Base-by-base conservation (phyloP, 2,113 vertebrate genomes). In the Todiramphus saurophagus region DNA sequence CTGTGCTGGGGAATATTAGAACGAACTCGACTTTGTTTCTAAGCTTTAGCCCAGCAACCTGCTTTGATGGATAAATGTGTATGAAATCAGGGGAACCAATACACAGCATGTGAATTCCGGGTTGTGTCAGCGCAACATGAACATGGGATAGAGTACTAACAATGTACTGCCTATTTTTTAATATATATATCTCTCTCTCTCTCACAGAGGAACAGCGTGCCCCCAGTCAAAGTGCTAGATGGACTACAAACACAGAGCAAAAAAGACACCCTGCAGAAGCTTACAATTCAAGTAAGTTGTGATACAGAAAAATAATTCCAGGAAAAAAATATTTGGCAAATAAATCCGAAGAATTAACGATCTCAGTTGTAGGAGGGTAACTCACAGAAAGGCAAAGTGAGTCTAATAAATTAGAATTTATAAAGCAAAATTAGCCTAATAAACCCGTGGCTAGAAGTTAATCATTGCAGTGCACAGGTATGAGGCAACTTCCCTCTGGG, bases 61-160 rank as follows among this genome's bases (percentile, higher is more conserved):
- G 66, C 92, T 96, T 96, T 96, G 92, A 94, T 66, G 67, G 69
- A 89, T 77, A 82, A 89, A 92, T 7, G n/a, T 73, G n/a, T 64
- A 19, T 92, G 83, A 84, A 95, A 91, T 75, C 81, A 39, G 83
- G 90, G 58, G 70, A 90, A 72, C 64, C 72, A 62, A 81, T 86
- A 64, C 90, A 60, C 86, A 90, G 90, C 68, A 15, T 84, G 83
- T 50, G 76, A 89, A n/a, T 95, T 87, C 58, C 27, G 53, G 41
- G 53, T 64, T 96, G 76, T 95, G 69, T 96, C 89, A 53, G 79
- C 31, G 1, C 89, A 93, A 93, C 58, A 20, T 6, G 92, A 94
- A n/a, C 62, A 5, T 11, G 77, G 60, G 64, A 81, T 94, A 64
- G 90, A 89, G 69, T n/a, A 62, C 24, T 90, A 77, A 96, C 86